These are phyloP conservation scores for Cichladusa arquata DNA, from an alignment of 2,113 vertebrate genomes.

Conservation along the genomic window DNA sequence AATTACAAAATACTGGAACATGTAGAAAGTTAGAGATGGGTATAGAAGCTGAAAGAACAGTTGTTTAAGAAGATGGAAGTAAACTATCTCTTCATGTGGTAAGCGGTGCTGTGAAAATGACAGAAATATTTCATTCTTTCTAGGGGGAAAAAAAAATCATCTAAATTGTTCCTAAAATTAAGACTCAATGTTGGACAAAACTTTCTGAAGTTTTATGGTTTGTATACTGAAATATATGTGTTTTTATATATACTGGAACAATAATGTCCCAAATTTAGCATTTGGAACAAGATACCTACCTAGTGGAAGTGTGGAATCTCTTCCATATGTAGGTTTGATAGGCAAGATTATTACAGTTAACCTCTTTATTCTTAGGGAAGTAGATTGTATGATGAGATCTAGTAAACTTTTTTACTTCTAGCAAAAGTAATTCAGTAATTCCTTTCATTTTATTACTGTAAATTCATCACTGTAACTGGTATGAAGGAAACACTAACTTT, in stretches of 20 bases:
- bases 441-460: neutral
- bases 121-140: neutral
- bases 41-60: neutral
- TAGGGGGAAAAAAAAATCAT: neutral
- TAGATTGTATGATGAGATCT: neutral
- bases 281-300: neutral
- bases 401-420: neutral
- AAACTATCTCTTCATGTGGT: neutral
- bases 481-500: neutral
- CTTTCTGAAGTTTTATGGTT: neutral
- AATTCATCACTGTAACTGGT: neutral
- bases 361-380: neutral
- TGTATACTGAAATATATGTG: neutral
- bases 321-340: neutral
- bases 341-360: neutral
- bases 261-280: neutral
- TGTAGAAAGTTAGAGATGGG: neutral
- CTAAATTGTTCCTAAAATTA: neutral
- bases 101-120: neutral
- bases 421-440: neutral
- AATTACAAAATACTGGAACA: neutral
- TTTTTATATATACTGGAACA: neutral
- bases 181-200: neutral
- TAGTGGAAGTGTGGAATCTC: neutral
- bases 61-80: neutral